Evolutionary conservation across 2,113 vertebrate species (phyloP).

Genomic region (Hirundichthys speculiger): DNA sequence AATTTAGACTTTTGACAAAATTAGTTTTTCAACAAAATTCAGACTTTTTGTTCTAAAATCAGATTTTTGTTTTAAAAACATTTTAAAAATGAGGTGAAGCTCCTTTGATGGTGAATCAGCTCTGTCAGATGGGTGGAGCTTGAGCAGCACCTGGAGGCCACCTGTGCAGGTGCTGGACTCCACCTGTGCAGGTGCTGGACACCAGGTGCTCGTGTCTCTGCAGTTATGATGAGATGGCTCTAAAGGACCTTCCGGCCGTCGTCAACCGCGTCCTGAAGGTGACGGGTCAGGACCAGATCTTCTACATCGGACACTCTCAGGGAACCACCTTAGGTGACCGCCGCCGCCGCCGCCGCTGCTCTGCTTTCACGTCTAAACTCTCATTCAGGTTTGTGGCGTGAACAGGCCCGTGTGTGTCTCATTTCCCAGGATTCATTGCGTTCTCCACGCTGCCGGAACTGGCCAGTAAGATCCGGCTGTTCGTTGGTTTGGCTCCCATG

Average conservation of each 20-base stretch:
- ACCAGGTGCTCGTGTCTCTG: not conserved
- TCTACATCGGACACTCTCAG: conserved; percentile 91
- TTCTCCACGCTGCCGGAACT: conserved; percentile 89
- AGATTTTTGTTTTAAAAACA: too few species aligned
- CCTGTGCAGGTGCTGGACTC: too few species aligned
- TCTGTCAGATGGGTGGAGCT: too few species aligned
- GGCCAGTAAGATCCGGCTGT: conserved; percentile 87
- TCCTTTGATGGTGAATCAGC: too few species aligned
- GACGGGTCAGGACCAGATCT: conserved; percentile 86
- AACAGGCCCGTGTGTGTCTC: not conserved
- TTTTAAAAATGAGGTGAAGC: too few species aligned
- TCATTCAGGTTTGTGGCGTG: not conserved
- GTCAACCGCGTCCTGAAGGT: conserved; percentile 87
- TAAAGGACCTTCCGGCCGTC: conserved; percentile 89
- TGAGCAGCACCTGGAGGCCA: too few species aligned
- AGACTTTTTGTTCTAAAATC: too few species aligned
- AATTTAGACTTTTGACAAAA: too few species aligned
- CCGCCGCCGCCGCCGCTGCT: too few species aligned
- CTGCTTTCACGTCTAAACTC: not conserved
- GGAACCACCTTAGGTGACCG: conserved; percentile 88
- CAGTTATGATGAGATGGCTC: conserved; percentile 93
- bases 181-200: too few species aligned
- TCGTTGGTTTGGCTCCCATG: conserved; percentile 89
- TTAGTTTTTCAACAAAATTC: too few species aligned
- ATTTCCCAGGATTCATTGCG: conserved; percentile 85